Base-by-base conservation (phyloP, 2,888 invertebrate genomes). In the Apoda limacodes region DNA sequence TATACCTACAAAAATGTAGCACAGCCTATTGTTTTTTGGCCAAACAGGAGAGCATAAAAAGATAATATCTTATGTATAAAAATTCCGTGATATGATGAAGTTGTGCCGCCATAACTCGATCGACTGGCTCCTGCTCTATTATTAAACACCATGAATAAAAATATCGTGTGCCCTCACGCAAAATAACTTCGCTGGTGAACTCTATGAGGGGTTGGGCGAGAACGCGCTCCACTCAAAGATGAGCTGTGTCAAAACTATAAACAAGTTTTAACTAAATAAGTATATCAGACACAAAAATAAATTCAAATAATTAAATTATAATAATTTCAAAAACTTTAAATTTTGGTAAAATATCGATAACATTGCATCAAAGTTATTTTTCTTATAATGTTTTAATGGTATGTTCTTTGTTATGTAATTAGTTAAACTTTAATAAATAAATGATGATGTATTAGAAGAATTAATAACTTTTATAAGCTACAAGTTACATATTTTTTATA, bases 101-200 rank as follows among this genome's bases (percentile, higher is more conserved):
- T n/a, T n/a, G n/a, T n/a, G n/a, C n/a, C n/a, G 28, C 30, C 32
- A 22, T 25, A 35, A 32, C 30, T 57, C 54, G 55, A 56, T 52
- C 41, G 42, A 35, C 34, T 42, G 42, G 42, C 42, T 38, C 32
- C 42, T 38, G 37, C 55, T 62, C 50, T 61, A 55, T 60, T 60
- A 66, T 64, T 63, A 65, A 59, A 56, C 48, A 50, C 47, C 50
- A 58, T 62, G 61, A 60, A 62, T 61, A 63, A 66, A 65, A 64
- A 64, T 54, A 61, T 55, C 48, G 52, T 52, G 48, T 42, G 48
- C 52, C 55, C 60, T 60, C 59, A 58, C 60, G 60, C 55, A 53
- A 58, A 59, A 59, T 62, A 55, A 60, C 54, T 54, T 50, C 53
- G 52, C 47, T 36, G 30, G 36, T 25, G 40, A 32, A 43, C 44